phyloP scores from a whole-genome alignment of 2,888 invertebrate genomes.

The Carterocephalus palaemon region DNA sequence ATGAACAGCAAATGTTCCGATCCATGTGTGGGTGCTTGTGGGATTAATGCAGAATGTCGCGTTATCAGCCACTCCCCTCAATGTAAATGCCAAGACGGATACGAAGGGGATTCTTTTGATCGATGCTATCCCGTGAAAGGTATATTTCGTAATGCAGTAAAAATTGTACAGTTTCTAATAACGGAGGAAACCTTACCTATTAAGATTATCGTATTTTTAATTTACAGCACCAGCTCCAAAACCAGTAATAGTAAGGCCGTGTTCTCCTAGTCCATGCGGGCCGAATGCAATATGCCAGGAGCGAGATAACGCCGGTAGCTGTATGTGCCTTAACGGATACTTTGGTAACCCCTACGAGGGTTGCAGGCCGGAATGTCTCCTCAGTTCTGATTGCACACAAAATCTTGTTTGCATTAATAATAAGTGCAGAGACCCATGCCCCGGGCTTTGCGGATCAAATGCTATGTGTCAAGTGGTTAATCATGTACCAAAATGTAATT shows the following conservation, averaged over 20 bases:
- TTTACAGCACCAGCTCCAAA: constrained; percentile 35
- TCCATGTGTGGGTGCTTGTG: constrained; percentile 90
- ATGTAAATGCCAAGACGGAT: constrained; percentile 85
- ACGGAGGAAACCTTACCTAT: not conserved
- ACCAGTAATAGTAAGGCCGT: constrained; percentile 61
- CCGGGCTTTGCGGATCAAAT: constrained; percentile 87
- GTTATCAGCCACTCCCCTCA: constrained; percentile 92
- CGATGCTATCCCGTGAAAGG: constrained; percentile 75
- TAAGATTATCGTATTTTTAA: constrained; percentile 2
- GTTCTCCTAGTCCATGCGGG: constrained; percentile 82
- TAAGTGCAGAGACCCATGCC: constrained; percentile 85
- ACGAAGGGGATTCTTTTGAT: constrained; percentile 88
- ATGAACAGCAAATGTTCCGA: constrained; percentile 87
- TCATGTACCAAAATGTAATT: constrained; percentile 87
- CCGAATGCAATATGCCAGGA: constrained; percentile 83
- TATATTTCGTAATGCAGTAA: constrained; percentile 38
- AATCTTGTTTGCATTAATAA: constrained; percentile 82
- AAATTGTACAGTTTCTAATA: no score
- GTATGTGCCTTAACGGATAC: constrained; percentile 83
- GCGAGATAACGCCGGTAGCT: constrained; percentile 81
- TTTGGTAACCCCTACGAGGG: constrained; percentile 84
- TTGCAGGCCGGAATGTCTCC: constrained; percentile 85
- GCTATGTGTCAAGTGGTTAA: constrained; percentile 86
- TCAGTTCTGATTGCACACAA: constrained; percentile 83
- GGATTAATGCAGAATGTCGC: constrained; percentile 85